Percentiles rank a stretch among this genome's conserved stretches.
These are phyloP conservation scores for Damaliscus lunatus DNA, from an alignment of 2,113 vertebrate species.

Conservation along the genomic window DNA sequence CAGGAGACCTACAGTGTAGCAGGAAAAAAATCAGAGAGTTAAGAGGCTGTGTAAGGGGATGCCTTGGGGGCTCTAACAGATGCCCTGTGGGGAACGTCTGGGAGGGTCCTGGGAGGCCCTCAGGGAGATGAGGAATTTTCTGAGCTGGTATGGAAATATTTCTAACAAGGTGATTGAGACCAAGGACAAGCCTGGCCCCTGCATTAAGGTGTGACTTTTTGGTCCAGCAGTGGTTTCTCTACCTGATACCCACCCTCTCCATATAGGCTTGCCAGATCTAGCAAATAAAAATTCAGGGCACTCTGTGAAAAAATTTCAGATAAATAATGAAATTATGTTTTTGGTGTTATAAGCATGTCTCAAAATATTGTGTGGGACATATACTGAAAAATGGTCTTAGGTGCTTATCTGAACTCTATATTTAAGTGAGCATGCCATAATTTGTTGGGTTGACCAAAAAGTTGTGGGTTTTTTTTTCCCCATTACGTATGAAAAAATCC, in stretches of 20 bases:
- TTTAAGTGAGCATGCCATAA: neutral
- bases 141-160: neutral
- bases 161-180: neutral
- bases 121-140: neutral
- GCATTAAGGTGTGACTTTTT: neutral
- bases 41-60: neutral
- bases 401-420: neutral
- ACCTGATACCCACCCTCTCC: neutral
- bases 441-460: neutral
- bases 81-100: accelerated
- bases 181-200: neutral
- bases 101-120: neutral
- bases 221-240: neutral
- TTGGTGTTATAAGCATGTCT: neutral
- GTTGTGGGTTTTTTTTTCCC: accelerated
- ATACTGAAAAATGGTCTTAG: neutral
- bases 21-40: neutral
- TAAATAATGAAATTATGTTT: neutral
- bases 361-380: neutral
- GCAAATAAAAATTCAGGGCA: neutral
- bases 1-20: neutral
- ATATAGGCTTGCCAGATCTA: neutral
- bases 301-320: neutral
- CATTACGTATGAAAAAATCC: neutral
- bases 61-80: neutral